Conservation (phyloP, 2,888 invertebrate genomes). For the Troilus luridus region DNA sequence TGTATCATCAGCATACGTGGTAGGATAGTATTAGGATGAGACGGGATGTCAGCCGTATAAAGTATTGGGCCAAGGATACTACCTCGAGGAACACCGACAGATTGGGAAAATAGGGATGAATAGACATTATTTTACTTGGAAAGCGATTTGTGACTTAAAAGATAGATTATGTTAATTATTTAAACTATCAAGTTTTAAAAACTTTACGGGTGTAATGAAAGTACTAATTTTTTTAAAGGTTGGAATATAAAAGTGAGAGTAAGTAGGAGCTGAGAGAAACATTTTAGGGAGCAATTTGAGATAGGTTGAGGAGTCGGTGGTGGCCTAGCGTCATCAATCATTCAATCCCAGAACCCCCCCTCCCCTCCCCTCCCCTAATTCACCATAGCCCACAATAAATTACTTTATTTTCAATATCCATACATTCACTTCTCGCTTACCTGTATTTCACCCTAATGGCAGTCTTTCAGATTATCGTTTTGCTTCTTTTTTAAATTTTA, state of each 20-base stretch:
- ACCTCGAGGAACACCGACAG: too few relatives aligned
- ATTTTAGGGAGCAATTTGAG: constrained; percentile 43
- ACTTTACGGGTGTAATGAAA: background rate
- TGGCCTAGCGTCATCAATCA: constrained; percentile 20
- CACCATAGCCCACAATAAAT: constrained; percentile 49
- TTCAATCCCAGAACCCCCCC: constrained; percentile 33
- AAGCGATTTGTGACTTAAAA: too few relatives aligned
- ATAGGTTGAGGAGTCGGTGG: constrained; percentile 25
- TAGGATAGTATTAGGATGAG: too few relatives aligned
- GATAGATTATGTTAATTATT: too few relatives aligned
- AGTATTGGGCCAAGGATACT: too few relatives aligned
- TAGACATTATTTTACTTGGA: too few relatives aligned
- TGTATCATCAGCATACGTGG: too few relatives aligned
- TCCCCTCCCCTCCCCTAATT: background rate
- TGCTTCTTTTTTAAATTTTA: background rate
- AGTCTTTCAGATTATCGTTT: background rate
- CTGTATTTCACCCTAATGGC: background rate
- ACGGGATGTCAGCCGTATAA: too few relatives aligned
- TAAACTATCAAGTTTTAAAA: background rate
- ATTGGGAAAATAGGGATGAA: too few relatives aligned
- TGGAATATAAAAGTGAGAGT: background rate
- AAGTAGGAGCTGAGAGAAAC: background rate
- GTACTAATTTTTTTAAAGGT: background rate
- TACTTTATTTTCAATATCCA: constrained; percentile 49
- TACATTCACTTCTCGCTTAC: constrained; percentile 23